Conservation (phyloP, 1,140 invertebrate genomes). For the Drosophila leontia region DNA sequence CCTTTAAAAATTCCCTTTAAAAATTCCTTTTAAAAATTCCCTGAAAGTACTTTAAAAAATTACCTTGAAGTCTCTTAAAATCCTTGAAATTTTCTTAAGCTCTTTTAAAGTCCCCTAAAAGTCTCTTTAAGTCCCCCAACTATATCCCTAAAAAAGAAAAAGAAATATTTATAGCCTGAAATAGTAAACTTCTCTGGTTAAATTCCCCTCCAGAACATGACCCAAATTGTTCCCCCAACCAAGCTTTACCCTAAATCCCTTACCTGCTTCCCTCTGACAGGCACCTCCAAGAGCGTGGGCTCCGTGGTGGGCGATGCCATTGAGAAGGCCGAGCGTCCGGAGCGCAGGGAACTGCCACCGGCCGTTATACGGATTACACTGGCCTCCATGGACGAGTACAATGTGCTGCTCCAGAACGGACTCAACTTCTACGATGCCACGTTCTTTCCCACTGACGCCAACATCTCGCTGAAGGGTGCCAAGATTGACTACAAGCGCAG, state of each 20-base stretch:
- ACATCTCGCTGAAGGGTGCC: conserved; percentile 86
- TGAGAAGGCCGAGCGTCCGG: conserved; percentile 85
- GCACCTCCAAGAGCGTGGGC: conserved; percentile 66
- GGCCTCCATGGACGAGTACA: conserved; percentile 92
- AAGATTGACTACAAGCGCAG: conserved; percentile 86
- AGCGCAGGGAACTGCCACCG: conserved; percentile 85
- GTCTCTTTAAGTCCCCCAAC: neutral
- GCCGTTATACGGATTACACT: conserved; percentile 90
- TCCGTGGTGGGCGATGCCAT: conserved; percentile 66
- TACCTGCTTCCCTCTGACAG: conserved; percentile 11
- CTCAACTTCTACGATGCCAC: conserved; percentile 94
- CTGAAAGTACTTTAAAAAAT: neutral
- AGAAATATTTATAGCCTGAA: neutral
- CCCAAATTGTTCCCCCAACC: neutral
- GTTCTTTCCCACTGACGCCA: conserved; percentile 92
- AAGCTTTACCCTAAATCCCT: neutral
- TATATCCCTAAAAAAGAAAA: neutral
- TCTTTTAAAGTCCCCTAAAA: neutral
- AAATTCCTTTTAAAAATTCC: neutral
- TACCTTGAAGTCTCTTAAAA: no score
- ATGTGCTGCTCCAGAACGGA: conserved; percentile 91
- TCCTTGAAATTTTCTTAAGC: neutral
- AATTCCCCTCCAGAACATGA: neutral
- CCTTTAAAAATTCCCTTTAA: neutral
- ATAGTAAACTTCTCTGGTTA: neutral